Evolutionary conservation across 1,140 invertebrate species (phyloP), one percentile per base, ranked within the genome.

Genomic region (Scylla paramamosain): DNA sequence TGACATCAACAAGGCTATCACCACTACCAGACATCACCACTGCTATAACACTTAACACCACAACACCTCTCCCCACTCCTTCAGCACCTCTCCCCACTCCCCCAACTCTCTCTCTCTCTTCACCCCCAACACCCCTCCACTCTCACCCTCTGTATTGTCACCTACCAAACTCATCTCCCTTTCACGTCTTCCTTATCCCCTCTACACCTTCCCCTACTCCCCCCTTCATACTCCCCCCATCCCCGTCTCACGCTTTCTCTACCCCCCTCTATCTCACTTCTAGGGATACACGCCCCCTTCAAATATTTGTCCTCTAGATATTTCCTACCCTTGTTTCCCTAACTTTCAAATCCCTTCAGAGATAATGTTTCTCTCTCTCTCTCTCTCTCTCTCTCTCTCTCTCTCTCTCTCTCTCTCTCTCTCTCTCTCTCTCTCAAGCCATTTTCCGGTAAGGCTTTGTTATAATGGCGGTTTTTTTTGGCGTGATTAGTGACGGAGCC

Each of bases 401-500:
- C 29, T 92, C 25, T 32, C 28, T 28, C 89, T 52, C 52, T 91
- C 45, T 91, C 45, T 91, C 45, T 91, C 45, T 91, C 89, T 52
- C 89, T n/a, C 45, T 91, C n/a, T 8, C 4, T 67, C 29, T 92
- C 25, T 32, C 28, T 28, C 39, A 2, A 6, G 39, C 39, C 39
- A 39, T 59, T 59, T 59, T 59, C 16, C 16, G 10, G 52, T 2
- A 20, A 20, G 52, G 52, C 10, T 12, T 14, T 14, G 52, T 12
- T 59, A 12, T 12, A 59, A 14, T 59, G 16, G 10, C 10, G 10
- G 2, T 12, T 59, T 1, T 59, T 59, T 20, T 59, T 59, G 52
- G 16, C 77, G 25, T 84, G 77, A 91, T 91, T 95, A 91, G 90
- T 77, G 89, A 84, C 20, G 67, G 67, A 67, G 84, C 84, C 89